Evolutionary conservation across 1,140 invertebrate species (phyloP), one percentile per base, ranked within the genome.

Genomic region (Aphelinus atriplicis): DNA sequence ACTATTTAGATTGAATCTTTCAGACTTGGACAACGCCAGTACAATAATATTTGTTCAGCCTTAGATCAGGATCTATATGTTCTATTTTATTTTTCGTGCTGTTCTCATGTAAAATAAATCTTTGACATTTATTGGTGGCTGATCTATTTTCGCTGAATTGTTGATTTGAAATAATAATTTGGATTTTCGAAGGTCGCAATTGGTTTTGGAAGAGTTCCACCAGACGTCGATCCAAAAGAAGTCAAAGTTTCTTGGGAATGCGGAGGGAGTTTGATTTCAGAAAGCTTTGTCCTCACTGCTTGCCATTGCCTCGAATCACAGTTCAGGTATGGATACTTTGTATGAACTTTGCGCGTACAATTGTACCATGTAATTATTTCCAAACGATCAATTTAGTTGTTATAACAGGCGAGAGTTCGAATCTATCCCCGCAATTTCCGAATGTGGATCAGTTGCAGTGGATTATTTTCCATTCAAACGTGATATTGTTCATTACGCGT

Each of bases 181-280:
- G n/a, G n/a, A n/a, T 67, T 51, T 64, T 63, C 75, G 1, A 45
- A 84, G 83, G 82, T 77, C 7, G 80, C 78, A 3, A 83, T 85
- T 61, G 84, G 84, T 66, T 85, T 77, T 55, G 81, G 82, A 10
- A 75, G 78, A 43, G 7, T 9, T 0, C 62, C 7, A 10, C 7
- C 4, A 64, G 48, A 64, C 26, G 9, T 26, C 42, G 9, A 50
- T 3, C 42, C 71, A 48, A 58, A n/a, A 0, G 64, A 55, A 50
- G 73, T 3, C 0, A 53, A 80, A 3, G 47, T 86, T 1, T 80
- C 78, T 46, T 90, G 88, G 85, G 77, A 84, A 46, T 91, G 90
- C 71, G 90, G 90, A 26, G 90, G 90, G 7, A 86, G 87, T 51
- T 72, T 91, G n/a, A 89, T 91, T 65, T 90, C 88, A 64, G 86